Evolutionary conservation across 2,113 vertebrate species (phyloP), one percentile per base, ranked within the genome.

Genomic region (Saccopteryx bilineata): DNA sequence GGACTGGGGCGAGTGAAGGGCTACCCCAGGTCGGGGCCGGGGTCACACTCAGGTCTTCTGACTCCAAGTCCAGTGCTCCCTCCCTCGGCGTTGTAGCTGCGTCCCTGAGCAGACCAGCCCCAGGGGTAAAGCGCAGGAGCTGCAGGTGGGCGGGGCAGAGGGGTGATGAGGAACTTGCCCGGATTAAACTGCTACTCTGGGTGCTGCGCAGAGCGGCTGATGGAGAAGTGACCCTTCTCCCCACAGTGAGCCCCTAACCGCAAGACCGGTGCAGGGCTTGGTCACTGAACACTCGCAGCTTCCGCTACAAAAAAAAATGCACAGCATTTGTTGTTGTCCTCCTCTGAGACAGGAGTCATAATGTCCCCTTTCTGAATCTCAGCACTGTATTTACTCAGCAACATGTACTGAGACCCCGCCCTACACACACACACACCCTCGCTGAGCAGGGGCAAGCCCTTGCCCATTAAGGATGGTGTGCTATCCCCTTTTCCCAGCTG

Each of bases 11-110:
- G 0, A 17, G 8, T 58, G 31, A 71, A 54, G 26, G 15, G 48
- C 54, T 33, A 76, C 63, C 17, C n/a, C 39, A 19, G 63, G 61
- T n/a, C 33, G 78, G 58, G 33, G 60, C 50, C 24, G 10, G 63
- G 71, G 63, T 81, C 85, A 75, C 65, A n/a, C 65, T 78, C 91
- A 13, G 79, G 63, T 71, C 91, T 96, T 93, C 95, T 95, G 94
- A 96, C 96, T 96, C 95, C 95, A 91, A 95, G 96, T 96, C 94
- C 96, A 92, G 92, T 7, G 83, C 33, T 75, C 80, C 63, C 72
- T 88, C 48, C 72, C 81, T 54, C 24, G 8, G 24, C 39, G 28
- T 39, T 23, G 4, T 28, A 63, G 66, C 75, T 52, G 72, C 90
- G 71, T 65, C 48, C 82, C 50, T 14, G 31, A 48, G 7, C 31